Base-by-base conservation (phyloP, 1,140 invertebrate species). In the Neelides sp. region DNA sequence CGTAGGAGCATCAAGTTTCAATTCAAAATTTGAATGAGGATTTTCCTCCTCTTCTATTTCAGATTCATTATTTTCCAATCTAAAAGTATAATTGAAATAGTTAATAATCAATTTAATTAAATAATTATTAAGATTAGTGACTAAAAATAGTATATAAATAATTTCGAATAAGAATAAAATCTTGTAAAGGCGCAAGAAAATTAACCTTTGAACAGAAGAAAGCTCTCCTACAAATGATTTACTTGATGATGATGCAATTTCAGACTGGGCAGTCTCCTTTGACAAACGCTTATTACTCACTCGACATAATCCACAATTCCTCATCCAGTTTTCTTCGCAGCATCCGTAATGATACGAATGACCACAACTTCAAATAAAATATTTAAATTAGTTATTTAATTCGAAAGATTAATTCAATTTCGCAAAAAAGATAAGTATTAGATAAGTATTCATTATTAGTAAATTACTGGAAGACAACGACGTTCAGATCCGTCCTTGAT, bases 291-390 rank as follows among this genome's bases (percentile, higher is more conserved):
- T 55, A 61, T 27, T 43, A 61, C n/a, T n/a, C n/a, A 40, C 42
- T 58, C 42, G 58, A 61, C 54, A 62, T 44, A 40, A 36, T 30
- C 15, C 54, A 40, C 57, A 60, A 34, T 53, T 52, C 39, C 36
- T 61, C 24, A 64, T 34, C 37, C 48, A 37, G 2, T 48, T 36
- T 55, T 37, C 40, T 44, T 45, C 48, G 37, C 57, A 63, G 52
- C 62, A 65, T 44, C 48, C 52, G 51, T 57, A 53, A 50, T 61
- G 59, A 44, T 49, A 57, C 12, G 59, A 52, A 55, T 61, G 59
- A 23, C 59, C 59, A 44, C 59, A 61, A 27, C 58, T 59, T 23
- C 10, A 32, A 34, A 1, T 15, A 35, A 47, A 34, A 37, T n/a
- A n/a, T n/a, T n/a, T n/a, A n/a, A n/a, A n/a, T n/a, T n/a, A n/a